Percentiles rank a stretch among this genome's conserved stretches.
phyloP scores from a whole-genome alignment of 2,113 vertebrate genomes.

The Crotalus tigris region DNA sequence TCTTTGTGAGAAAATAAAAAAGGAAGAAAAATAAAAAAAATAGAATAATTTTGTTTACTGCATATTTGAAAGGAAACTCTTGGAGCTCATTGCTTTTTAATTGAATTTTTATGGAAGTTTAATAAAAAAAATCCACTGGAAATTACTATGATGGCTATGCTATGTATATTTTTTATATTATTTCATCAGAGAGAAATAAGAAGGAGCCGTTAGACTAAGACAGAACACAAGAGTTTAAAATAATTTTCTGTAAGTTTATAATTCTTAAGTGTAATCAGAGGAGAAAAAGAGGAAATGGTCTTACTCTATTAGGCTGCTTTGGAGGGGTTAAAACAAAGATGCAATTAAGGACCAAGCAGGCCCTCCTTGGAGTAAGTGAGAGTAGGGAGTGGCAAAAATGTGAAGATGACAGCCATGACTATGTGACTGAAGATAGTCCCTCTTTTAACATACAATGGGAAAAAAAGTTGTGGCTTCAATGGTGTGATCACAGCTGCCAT shows the following conservation, averaged over 20 bases:
- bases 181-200: slow-evolving; percentile 45
- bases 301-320: not conserved
- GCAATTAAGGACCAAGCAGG: not conserved
- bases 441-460: not conserved
- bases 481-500: not conserved
- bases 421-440: not conserved
- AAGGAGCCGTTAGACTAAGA: slow-evolving; percentile 37
- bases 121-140: slow-evolving; percentile 58
- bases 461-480: not conserved
- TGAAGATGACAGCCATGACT: not conserved
- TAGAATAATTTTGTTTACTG: slow-evolving; percentile 44
- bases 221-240: slow-evolving; percentile 37
- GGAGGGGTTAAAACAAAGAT: not conserved
- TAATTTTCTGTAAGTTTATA: slow-evolving; percentile 10
- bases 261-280: slow-evolving; percentile 39
- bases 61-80: slow-evolving; percentile 58
- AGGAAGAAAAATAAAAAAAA: not conserved
- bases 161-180: slow-evolving; percentile 49
- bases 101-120: slow-evolving; percentile 60
- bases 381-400: not conserved
- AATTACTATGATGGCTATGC: slow-evolving; percentile 53
- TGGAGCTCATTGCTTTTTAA: slow-evolving; percentile 47
- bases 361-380: not conserved
- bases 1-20: not conserved
- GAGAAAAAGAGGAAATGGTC: not conserved